These are phyloP conservation scores for Streptopelia turtur DNA, from an alignment of 2,797 vertebrate species.

Conservation along the genomic window DNA sequence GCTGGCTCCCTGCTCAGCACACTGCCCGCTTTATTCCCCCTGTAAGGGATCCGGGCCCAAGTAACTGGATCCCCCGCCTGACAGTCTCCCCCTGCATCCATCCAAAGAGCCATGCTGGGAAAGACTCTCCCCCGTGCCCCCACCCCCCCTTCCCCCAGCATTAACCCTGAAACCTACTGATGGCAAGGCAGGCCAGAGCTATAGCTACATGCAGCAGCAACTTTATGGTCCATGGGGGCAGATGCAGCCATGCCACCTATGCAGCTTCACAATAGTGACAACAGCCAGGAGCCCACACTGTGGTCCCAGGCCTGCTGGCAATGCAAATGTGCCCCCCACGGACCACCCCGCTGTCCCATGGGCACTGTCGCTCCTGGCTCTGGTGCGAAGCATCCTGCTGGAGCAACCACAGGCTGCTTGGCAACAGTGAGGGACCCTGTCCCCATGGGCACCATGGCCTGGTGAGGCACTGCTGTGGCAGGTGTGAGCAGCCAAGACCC, in stretches of 20 bases:
- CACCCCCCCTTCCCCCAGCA: too few relatives aligned
- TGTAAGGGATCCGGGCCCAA: slow-evolving; percentile 14
- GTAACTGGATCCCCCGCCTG: slow-evolving; percentile 33
- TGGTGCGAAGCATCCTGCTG: rapidly evolving
- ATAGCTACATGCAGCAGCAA: rapidly evolving
- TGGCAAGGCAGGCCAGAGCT: background rate
- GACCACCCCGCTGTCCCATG: rapidly evolving
- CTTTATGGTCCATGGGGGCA: rapidly evolving
- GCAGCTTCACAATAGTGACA: rapidly evolving
- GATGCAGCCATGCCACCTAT: background rate
- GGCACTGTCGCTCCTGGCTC: background rate
- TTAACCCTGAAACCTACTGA: slow-evolving; percentile 28
- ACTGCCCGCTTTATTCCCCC: slow-evolving; percentile 56
- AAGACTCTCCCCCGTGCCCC: background rate
- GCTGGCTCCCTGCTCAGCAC: background rate
- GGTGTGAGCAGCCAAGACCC: background rate
- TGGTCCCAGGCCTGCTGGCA: rapidly evolving
- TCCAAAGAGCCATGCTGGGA: background rate
- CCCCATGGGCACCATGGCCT: rapidly evolving
- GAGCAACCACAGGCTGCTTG: rapidly evolving
- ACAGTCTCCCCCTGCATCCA: background rate
- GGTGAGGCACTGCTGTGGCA: background rate
- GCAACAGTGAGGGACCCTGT: background rate
- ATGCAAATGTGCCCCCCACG: rapidly evolving
- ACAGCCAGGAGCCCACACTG: rapidly evolving